A percentile compares a stretch with the other conserved stretches of the same genome.
These are phyloP conservation scores for Drosophila imparisetae DNA, from an alignment of 2,888 invertebrate species.

Conservation along the genomic window DNA sequence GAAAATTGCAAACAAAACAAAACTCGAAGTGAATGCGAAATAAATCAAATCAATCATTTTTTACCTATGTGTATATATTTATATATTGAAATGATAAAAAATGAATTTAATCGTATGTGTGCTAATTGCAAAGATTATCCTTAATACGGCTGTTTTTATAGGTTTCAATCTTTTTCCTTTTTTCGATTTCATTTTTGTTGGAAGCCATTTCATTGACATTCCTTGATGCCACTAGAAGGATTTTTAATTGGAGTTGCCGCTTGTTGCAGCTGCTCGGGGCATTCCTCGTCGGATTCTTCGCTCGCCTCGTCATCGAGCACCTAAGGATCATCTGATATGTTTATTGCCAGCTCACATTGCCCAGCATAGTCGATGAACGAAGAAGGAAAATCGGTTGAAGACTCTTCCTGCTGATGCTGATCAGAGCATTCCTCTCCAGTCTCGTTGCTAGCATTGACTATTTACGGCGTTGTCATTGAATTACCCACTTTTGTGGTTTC, in stretches of 20 bases:
- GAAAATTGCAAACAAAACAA: slow-evolving; percentile 5
- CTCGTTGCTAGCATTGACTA: neutral
- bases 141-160: neutral
- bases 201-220: no score
- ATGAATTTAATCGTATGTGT: neutral
- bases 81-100: neutral
- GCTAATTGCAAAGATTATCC: neutral
- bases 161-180: neutral
- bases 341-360: neutral
- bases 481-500: neutral
- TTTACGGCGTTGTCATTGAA: neutral
- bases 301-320: neutral
- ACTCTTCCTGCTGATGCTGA: neutral
- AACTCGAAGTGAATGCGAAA: slow-evolving; percentile 44
- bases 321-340: no score
- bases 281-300: neutral
- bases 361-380: neutral
- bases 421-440: neutral
- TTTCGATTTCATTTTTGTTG: no score
- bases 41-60: slow-evolving; percentile 62
- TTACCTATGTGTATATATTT: slow-evolving; percentile 7
- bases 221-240: neutral
- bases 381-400: neutral
- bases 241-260: neutral
- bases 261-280: neutral